Conservation (phyloP, 2,888 invertebrate genomes). For the Deladenus siricidicola region DNA sequence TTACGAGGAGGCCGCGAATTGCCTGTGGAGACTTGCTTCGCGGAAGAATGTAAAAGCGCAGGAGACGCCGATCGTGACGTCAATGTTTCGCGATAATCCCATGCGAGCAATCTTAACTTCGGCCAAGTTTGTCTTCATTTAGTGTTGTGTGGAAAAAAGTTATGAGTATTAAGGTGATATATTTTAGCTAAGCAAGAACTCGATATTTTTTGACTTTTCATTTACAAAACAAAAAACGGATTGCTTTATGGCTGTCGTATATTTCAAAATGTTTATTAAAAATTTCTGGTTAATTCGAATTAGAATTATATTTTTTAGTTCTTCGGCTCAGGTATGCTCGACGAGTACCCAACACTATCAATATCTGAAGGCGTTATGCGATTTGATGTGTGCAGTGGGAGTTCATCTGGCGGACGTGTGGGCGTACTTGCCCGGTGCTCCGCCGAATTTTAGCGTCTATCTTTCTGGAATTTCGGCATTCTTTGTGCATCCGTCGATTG, state of each 20-base stretch:
- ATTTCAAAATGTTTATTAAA: too few relatives aligned
- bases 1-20: conserved; percentile 38
- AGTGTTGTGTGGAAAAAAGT: background rate
- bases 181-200: too few relatives aligned
- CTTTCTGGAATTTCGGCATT: conserved; percentile 32
- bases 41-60: conserved; percentile 31
- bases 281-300: too few relatives aligned
- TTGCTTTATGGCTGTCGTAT: too few relatives aligned
- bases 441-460: conserved; percentile 36
- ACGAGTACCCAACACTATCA: conserved; percentile 34
- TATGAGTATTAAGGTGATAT: too few relatives aligned
- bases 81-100: conserved; percentile 34
- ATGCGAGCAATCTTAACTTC: conserved; percentile 36
- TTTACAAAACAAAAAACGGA: too few relatives aligned
- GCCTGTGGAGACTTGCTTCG: conserved; percentile 34
- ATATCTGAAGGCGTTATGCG: conserved; percentile 39
- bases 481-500: conserved; percentile 38
- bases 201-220: too few relatives aligned
- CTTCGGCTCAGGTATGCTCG: conserved; percentile 32
- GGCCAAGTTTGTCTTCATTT: conserved; percentile 27
- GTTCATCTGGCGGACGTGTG: conserved; percentile 37
- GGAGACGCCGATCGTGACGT: conserved; percentile 31
- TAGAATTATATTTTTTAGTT: conserved; percentile 7
- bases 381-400: conserved; percentile 38
- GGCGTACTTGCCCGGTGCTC: conserved; percentile 28